Evolutionary conservation across 2,888 invertebrate species (phyloP).

Genomic region (Dysmachus trigonus): DNA sequence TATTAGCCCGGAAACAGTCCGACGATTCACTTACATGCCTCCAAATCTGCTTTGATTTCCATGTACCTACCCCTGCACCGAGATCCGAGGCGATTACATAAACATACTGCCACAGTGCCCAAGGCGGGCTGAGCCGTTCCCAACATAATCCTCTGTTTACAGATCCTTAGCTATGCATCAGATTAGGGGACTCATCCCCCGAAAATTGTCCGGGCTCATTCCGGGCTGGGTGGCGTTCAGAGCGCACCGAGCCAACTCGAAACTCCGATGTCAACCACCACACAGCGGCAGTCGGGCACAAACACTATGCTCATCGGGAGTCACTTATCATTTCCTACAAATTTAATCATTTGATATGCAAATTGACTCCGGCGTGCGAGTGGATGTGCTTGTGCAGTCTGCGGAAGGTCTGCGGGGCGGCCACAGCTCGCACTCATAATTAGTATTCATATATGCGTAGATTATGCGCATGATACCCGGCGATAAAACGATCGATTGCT

Average conservation of each 20-base stretch:
- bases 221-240: not conserved
- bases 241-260: not conserved
- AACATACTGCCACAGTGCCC: constrained; percentile 10
- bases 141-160: constrained; percentile 41
- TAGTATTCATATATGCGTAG: constrained; percentile 45
- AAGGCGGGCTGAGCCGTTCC: not conserved
- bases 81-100: not conserved
- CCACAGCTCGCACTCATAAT: constrained; percentile 36
- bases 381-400: not conserved
- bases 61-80: not conserved
- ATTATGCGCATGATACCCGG: constrained; percentile 43
- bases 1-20: not conserved
- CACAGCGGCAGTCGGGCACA: not conserved
- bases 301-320: not conserved
- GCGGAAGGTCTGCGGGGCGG: not conserved
- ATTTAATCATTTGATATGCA: constrained; percentile 47
- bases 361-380: constrained; percentile 17
- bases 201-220: not conserved
- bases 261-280: not conserved
- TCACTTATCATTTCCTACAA: constrained; percentile 46
- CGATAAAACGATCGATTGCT: constrained; percentile 44
- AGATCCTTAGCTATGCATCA: constrained; percentile 44
- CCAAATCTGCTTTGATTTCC: not conserved
- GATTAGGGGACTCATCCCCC: constrained; percentile 40
- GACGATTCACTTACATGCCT: constrained; percentile 3